Evolutionary conservation across 2,888 invertebrate species (phyloP), one percentile per base, ranked within the genome.

Genomic region (Alcis repandata): DNA sequence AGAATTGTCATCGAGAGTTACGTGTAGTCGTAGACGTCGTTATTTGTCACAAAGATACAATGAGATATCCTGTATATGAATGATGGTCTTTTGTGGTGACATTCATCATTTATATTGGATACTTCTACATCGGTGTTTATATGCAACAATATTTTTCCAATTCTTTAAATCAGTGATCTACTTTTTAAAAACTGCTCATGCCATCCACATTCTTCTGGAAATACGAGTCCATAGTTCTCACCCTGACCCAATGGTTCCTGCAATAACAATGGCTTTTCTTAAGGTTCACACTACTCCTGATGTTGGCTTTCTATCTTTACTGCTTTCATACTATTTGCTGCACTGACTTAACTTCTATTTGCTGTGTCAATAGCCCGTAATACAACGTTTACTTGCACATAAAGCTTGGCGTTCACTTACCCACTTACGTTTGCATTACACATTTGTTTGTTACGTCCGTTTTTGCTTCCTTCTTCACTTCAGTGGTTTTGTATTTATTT

Each of bases 1-100:
- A 72, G 75, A 79, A 79, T 80, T 82, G 76, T 80, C 76, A 78
- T 68, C 71, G 74, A 72, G 72, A 74, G 71, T 51, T 38, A 51
- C 36, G 36, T 75, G 72, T 77, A 70, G 71, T 73, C 71, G 68
- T 76, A 77, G 77, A 72, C 67, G 74, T 75, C 63, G 76, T 78
- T 84, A 86, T 89, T 88, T 86, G 87, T 86, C 86, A 87, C 71
- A 79, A 76, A 73, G 76, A 77, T 79, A 90, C 90, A 90, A 91
- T 90, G 74, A 85, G 79, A 74, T 74, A 84, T 89, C 84, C 71
- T 74, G 77, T 81, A 72, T 71, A 77, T 85, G 82, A 87, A 83
- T 85, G 89, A 87, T 84, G 74, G 76, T 73, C 75, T 69, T 71
- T 80, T 85, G 85, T 71, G 81, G 76, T 76, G 76, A 75, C 73